These are phyloP conservation scores for Cataglyphis livida DNA, from an alignment of 2,888 invertebrate genomes.

Conservation along the genomic window DNA sequence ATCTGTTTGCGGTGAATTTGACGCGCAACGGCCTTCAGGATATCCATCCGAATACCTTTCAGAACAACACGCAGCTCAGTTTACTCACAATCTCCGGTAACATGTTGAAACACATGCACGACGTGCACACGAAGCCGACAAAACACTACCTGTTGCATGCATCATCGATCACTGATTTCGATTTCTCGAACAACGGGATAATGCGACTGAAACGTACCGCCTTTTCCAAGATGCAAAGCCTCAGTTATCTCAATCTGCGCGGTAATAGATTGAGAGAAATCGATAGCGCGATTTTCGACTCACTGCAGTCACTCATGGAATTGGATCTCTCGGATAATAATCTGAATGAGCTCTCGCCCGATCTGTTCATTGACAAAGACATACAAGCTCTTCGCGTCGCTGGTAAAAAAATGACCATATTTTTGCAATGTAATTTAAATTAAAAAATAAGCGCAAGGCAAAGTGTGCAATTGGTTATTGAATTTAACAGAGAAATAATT, in stretches of 20 bases:
- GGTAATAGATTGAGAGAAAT: slow-evolving; percentile 89
- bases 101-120: slow-evolving; percentile 86
- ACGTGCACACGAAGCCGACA: slow-evolving; percentile 71
- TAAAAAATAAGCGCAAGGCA: not conserved
- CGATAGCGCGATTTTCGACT: slow-evolving; percentile 88
- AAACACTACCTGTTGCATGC: slow-evolving; percentile 88
- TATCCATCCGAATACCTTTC: slow-evolving; percentile 91
- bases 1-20: slow-evolving; percentile 90
- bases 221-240: slow-evolving; percentile 89
- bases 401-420: slow-evolving; percentile 66
- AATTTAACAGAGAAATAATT: slow-evolving; percentile 6
- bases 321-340: slow-evolving; percentile 91
- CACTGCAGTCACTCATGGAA: slow-evolving; percentile 89
- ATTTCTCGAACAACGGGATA: slow-evolving; percentile 90
- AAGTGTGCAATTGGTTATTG: not conserved
- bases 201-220: slow-evolving; percentile 88
- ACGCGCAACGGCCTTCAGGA: slow-evolving; percentile 89
- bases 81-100: slow-evolving; percentile 90
- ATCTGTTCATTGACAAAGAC: slow-evolving; percentile 89
- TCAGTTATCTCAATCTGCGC: slow-evolving; percentile 90
- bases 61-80: slow-evolving; percentile 89
- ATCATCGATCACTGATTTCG: slow-evolving; percentile 90
- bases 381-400: slow-evolving; percentile 88
- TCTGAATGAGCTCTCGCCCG: slow-evolving; percentile 88
- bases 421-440: slow-evolving; percentile 12